These are phyloP conservation scores for Trichomycterus rosablanca DNA, from an alignment of 2,113 vertebrate genomes.

Conservation along the genomic window DNA sequence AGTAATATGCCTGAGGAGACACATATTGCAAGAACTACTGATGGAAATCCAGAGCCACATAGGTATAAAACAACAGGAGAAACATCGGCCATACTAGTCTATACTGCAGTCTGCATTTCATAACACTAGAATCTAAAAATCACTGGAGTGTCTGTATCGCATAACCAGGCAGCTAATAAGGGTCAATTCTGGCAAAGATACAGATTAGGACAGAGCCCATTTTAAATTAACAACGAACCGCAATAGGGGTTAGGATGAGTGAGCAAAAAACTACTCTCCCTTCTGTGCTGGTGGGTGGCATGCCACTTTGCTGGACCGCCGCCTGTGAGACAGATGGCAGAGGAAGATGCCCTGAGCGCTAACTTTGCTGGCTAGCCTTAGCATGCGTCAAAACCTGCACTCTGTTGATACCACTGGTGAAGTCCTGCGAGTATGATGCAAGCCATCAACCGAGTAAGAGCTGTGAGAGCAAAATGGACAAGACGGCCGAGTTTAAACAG, in stretches of 20 bases:
- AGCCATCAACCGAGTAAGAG: constrained; percentile 60
- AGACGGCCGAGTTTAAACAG: constrained; percentile 59
- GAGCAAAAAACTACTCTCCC: constrained; percentile 48
- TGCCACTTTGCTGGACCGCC: constrained; percentile 57
- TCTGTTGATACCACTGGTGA: constrained; percentile 40
- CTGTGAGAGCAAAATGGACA: constrained; percentile 56
- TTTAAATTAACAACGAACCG: constrained; percentile 36
- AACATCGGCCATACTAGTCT: too few species aligned
- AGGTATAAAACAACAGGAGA: too few species aligned
- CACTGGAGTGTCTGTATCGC: too few species aligned
- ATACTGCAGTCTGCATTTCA: too few species aligned
- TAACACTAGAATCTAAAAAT: too few species aligned
- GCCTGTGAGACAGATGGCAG: constrained; percentile 72
- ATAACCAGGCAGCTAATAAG: too few species aligned
- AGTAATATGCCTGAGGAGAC: constrained; percentile 58
- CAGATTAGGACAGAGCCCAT: constrained; percentile 37
- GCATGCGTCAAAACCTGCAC: constrained; percentile 48
- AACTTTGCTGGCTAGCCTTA: constrained; percentile 61
- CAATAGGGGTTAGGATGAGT: constrained; percentile 38
- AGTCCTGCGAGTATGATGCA: constrained; percentile 49
- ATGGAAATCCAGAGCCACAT: too few species aligned
- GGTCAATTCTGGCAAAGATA: constrained; percentile 26
- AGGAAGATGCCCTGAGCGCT: constrained; percentile 61
- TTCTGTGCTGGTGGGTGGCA: constrained; percentile 48
- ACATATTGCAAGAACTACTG: too few species aligned